Base-by-base conservation (phyloP, 2,113 vertebrate species). In the Carassius gibelio region DNA sequence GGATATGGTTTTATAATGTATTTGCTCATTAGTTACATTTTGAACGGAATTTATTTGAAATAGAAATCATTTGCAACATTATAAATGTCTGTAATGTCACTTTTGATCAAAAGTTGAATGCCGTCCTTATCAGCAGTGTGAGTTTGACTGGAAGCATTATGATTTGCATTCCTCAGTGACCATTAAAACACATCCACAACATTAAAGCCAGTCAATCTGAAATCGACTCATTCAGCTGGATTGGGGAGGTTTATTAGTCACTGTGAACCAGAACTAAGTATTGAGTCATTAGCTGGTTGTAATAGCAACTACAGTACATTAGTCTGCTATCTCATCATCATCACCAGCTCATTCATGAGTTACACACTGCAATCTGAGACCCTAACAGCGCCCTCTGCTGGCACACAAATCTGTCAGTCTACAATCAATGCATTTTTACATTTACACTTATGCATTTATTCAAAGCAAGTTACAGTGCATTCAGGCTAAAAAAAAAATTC, bases 151-250 rank as follows among this genome's bases (percentile, higher is more conserved):
- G 6, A 42, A 42, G 7, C 38, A 42, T 45, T 9, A 74, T 38
- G 10, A 71, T 42, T 71, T 4, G 36, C 0, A 1, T 71, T 71
- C 0, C 8, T 21, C 8, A 42, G 9, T 21, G 17, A 71, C 17
- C 68, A 71, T 38, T 11, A 69, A 21, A 38, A 42, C 21, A 71
- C 36, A 5, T 11, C 8, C 17, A 71, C 17, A 71, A 68, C 36
- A 42, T 71, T 42, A 71, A 9, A 38, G 1, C 34, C 13, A 38
- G 0, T 71, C 10, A 71, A 78, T 78, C 62, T 62, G 81, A 9
- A 42, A 15, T 21, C 19, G 80, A 36, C 30, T 83, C 85, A 79
- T 87, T 83, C 71, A 84, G 8, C 26, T n/a, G 57, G 82, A 87
- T 55, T 30, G 42, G 2, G 42, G 42, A 45, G 42, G 42, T 45